Evolutionary conservation across 2,888 invertebrate species (phyloP).

Genomic region (Drosophila aldrichi): DNA sequence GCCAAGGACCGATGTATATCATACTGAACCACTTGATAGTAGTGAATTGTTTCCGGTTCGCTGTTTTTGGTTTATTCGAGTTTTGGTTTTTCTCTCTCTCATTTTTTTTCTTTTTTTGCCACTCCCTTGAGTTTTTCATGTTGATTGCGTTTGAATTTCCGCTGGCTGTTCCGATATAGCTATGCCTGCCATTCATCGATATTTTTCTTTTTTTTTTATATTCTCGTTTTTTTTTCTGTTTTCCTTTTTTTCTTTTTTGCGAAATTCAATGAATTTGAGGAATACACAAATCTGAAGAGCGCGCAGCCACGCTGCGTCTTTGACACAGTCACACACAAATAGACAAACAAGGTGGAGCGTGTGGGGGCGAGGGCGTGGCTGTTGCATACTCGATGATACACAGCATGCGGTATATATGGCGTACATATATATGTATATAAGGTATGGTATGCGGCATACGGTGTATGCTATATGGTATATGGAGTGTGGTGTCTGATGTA

Average conservation of each 20-base stretch:
- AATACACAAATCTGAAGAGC: constrained; percentile 55
- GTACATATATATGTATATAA: constrained; percentile 1
- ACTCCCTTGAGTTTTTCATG: constrained; percentile 58
- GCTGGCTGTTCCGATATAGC: constrained; percentile 35
- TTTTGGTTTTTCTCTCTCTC: constrained; percentile 12
- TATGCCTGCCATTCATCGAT: constrained; percentile 33
- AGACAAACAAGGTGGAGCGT: constrained; percentile 41
- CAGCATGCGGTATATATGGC: constrained; percentile 1
- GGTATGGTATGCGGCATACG: neutral
- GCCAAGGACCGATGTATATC: neutral
- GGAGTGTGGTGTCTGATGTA: neutral
- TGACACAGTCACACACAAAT: constrained; percentile 54
- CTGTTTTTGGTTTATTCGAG: constrained; percentile 11
- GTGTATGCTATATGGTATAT: neutral
- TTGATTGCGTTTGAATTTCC: constrained; percentile 72
- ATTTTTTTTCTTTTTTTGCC: constrained; percentile 30
- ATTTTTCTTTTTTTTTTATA: constrained; percentile 10
- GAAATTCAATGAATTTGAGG: constrained; percentile 72
- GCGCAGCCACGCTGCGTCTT: constrained; percentile 49
- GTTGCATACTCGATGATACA: neutral
- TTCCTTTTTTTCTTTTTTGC: constrained; percentile 19
- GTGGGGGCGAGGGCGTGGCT: neutral
- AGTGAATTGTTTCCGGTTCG: constrained; percentile 22
- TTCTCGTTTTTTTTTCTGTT: constrained; percentile 21
- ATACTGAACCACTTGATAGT: constrained; percentile 16